phyloP scores from a whole-genome alignment of 2,113 vertebrate species.

The Pavo muticus region DNA sequence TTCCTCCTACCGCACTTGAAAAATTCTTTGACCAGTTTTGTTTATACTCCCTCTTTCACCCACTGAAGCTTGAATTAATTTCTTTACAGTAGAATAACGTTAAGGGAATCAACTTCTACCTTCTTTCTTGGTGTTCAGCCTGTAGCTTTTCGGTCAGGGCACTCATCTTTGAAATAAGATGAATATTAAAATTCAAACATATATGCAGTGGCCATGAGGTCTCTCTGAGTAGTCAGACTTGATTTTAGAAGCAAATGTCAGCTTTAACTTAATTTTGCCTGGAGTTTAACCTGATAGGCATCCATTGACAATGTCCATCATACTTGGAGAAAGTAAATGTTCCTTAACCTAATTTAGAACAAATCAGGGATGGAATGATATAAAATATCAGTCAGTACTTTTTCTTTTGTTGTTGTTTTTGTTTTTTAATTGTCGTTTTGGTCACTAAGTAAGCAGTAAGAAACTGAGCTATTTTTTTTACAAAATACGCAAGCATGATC shows the following conservation, averaged over 20 bases:
- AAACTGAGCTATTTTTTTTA: background rate
- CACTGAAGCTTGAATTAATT: background rate
- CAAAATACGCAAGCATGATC: background rate
- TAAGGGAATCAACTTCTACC: background rate
- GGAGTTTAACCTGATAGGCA: background rate
- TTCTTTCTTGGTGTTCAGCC: background rate
- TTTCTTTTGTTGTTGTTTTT: background rate
- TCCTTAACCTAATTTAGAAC: background rate
- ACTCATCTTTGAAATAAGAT: background rate
- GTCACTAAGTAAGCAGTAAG: background rate
- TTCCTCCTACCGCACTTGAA: background rate
- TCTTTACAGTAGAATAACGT: background rate
- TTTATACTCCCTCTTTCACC: background rate
- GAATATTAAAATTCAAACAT: background rate
- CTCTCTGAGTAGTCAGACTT: background rate
- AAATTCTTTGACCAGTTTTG: background rate
- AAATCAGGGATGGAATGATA: background rate
- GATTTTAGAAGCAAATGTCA: conserved; percentile 44
- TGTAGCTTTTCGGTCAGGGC: background rate
- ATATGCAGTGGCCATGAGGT: background rate
- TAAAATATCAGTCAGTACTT: background rate
- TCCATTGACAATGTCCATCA: background rate
- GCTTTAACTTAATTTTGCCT: conserved; percentile 27
- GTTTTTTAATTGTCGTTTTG: background rate
- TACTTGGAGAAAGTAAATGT: background rate